Evolutionary conservation across 1,140 invertebrate species (phyloP).

Genomic region (Drosophila parabipectinata): DNA sequence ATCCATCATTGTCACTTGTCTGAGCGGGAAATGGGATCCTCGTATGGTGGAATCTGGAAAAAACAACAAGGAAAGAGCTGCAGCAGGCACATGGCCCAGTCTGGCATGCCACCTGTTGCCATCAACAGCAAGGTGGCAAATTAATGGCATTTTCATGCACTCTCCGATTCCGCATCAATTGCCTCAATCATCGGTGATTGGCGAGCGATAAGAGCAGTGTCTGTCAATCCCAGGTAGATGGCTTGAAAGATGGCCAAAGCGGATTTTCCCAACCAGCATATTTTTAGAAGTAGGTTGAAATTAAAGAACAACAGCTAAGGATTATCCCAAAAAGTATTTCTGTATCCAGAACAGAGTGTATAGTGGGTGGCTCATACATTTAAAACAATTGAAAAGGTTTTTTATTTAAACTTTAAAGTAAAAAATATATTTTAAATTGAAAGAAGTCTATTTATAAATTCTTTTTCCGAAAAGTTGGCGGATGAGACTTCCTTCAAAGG

Average conservation of each 20-base stretch:
- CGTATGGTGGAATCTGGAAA: conserved; percentile 1
- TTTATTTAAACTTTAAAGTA: no score
- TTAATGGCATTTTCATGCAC: conserved; percentile 45
- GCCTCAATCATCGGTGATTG: conserved; percentile 37
- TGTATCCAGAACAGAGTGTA: background rate
- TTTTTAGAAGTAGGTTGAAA: background rate
- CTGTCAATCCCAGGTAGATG: conserved; percentile 13
- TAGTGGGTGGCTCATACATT: no score
- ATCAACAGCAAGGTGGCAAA: conserved; percentile 15
- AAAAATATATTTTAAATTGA: no score
- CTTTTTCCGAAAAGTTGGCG: background rate
- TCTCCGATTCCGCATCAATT: conserved; percentile 21
- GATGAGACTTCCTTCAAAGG: background rate
- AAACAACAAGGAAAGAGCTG: conserved; percentile 1
- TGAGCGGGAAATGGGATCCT: conserved; percentile 39
- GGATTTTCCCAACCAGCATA: background rate
- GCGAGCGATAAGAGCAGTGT: conserved; percentile 21
- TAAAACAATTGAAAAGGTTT: no score
- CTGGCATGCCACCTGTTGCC: conserved; percentile 26
- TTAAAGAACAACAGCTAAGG: background rate
- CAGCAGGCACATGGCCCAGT: background rate
- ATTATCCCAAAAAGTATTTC: background rate
- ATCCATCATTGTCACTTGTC: conserved; percentile 69
- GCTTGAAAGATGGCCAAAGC: conserved; percentile 13
- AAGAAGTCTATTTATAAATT: no score